These are phyloP conservation scores for Nomada ferruginata DNA, from an alignment of 2,888 invertebrate genomes.

Conservation along the genomic window DNA sequence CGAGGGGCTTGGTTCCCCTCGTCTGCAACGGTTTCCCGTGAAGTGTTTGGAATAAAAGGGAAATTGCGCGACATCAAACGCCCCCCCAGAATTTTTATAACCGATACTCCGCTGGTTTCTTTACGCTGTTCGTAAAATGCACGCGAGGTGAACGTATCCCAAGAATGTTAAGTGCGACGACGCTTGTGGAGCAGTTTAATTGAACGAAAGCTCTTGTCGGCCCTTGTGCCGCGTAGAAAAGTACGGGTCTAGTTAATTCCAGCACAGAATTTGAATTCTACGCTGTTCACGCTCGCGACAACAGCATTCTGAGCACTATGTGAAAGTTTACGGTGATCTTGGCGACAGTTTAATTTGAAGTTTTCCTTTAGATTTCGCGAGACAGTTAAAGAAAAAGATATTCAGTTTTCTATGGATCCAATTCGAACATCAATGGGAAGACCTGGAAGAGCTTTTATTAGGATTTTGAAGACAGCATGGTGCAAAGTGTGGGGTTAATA, in stretches of 20 bases:
- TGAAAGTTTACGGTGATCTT: not conserved
- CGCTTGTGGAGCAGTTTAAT: conserved; percentile 19
- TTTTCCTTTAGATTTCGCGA: not conserved
- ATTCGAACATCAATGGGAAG: no score
- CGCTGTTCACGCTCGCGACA: not conserved
- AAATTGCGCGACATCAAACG: conserved; percentile 9
- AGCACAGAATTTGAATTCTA: not conserved
- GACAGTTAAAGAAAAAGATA: not conserved
- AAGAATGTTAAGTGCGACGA: conserved; percentile 6
- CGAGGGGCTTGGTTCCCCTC: conserved; percentile 9
- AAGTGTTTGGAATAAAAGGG: conserved; percentile 24
- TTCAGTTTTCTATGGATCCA: no score
- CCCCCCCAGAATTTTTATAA: conserved; percentile 29
- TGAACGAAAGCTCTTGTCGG: conserved; percentile 1
- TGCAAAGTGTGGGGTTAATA: no score
- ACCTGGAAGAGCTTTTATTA: no score
- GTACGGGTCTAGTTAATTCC: conserved; percentile 6
- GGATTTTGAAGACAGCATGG: no score
- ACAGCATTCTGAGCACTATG: conserved; percentile 16
- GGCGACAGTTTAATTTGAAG: conserved; percentile 5
- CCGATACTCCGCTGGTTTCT: conserved; percentile 9
- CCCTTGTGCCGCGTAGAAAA: not conserved
- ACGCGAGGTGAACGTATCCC: not conserved
- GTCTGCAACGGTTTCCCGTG: not conserved
- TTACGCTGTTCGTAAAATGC: conserved; percentile 14